These are phyloP conservation scores for Dromiciops gliroides DNA, from an alignment of 2,113 vertebrate species.

Conservation along the genomic window DNA sequence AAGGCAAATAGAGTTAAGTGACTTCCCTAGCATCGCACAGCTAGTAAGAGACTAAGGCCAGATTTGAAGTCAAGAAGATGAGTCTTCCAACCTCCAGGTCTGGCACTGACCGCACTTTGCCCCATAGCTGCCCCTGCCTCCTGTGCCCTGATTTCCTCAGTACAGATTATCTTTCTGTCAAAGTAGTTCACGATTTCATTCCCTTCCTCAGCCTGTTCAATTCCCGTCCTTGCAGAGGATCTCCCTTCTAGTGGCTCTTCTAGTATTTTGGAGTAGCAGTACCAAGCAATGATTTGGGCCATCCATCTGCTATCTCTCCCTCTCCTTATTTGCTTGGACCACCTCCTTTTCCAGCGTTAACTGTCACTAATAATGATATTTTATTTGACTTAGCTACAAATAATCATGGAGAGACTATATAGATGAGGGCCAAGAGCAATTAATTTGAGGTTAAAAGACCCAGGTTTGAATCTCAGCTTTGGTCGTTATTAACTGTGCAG, in stretches of 20 bases:
- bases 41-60: neutral
- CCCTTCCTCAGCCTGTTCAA: too few species aligned
- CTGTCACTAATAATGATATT: neutral
- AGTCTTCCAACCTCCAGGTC: too few species aligned
- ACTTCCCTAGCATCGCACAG: neutral
- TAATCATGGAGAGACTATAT: neutral
- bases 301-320: too few species aligned
- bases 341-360: neutral
- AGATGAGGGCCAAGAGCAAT: neutral
- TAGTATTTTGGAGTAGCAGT: neutral
- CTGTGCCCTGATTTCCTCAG: too few species aligned
- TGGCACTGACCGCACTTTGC: too few species aligned
- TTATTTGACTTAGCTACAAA: neutral
- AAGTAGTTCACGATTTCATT: neutral
- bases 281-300: too few species aligned
- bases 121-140: too few species aligned
- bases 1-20: neutral
- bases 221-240: neutral
- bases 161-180: neutral
- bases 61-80: neutral
- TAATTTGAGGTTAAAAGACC: neutral
- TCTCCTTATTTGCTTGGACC: neutral
- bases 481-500: neutral
- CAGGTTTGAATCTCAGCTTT: neutral
- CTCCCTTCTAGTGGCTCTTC: neutral